These are phyloP conservation scores for Blomia tropicalis DNA, from an alignment of 2,888 invertebrate species.

Conservation along the genomic window DNA sequence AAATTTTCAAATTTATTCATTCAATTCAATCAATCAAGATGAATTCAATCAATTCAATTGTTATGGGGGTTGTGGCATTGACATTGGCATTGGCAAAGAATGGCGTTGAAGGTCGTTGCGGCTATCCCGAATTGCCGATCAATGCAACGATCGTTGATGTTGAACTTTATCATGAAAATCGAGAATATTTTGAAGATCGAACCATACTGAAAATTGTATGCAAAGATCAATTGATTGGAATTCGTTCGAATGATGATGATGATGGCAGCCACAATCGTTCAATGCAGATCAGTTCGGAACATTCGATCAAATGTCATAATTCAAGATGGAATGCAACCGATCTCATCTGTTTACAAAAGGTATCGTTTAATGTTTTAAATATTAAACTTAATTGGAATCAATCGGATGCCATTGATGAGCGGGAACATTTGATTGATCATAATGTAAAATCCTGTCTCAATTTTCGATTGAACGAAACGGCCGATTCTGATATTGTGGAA, in stretches of 20 bases:
- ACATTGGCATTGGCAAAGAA: too few species aligned
- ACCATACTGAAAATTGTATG: not conserved
- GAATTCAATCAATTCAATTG: too few species aligned
- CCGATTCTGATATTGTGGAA: not conserved
- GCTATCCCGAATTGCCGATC: slow-evolving; percentile 20
- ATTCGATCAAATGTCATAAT: not conserved
- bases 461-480: too few species aligned
- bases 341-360: not conserved
- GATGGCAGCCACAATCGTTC: not conserved
- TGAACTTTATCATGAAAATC: not conserved
- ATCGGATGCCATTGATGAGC: not conserved
- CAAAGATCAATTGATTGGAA: not conserved
- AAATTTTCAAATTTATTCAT: too few species aligned
- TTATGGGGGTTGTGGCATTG: too few species aligned
- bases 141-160: not conserved
- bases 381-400: not conserved
- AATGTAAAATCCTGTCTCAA: not conserved
- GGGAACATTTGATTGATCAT: not conserved
- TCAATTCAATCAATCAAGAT: too few species aligned
- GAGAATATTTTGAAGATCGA: not conserved
- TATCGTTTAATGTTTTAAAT: not conserved
- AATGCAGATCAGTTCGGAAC: not conserved
- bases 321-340: not conserved
- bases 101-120: slow-evolving; percentile 18
- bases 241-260: not conserved